Conservation (phyloP, 2,113 vertebrate species). For the Sinocyclocheilus anophthalmus region DNA sequence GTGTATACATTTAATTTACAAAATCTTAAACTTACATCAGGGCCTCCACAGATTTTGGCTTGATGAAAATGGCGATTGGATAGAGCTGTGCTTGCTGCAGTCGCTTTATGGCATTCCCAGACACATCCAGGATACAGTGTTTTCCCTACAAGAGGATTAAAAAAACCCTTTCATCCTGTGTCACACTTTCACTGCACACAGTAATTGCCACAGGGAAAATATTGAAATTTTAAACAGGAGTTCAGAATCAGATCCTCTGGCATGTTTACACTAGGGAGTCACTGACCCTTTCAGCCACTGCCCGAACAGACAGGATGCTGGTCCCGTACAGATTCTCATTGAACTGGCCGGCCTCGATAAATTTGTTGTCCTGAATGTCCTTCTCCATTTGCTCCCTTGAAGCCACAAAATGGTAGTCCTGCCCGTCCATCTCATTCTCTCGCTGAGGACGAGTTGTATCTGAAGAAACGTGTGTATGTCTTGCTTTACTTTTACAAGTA, state of each 20-base stretch:
- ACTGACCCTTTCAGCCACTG: constrained; percentile 93
- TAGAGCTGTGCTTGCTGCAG: constrained; percentile 99
- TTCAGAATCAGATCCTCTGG: constrained; percentile 1
- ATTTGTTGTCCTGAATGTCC: constrained; percentile 98
- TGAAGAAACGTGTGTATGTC: constrained; percentile 58
- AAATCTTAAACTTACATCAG: constrained; percentile 86
- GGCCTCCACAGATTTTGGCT: constrained; percentile 97
- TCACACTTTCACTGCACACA: neutral
- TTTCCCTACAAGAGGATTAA: constrained; percentile 82
- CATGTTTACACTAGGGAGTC: constrained; percentile 17
- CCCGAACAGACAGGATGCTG: constrained; percentile 95
- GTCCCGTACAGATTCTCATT: constrained; percentile 98
- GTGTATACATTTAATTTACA: neutral
- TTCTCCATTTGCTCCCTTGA: constrained; percentile 99
- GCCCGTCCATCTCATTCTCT: constrained; percentile 94
- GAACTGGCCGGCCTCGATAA: constrained; percentile 97
- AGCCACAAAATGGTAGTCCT: constrained; percentile 95
- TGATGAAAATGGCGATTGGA: constrained; percentile 98
- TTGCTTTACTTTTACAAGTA: neutral
- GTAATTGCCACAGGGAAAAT: constrained; percentile 6
- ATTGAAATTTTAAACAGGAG: neutral
- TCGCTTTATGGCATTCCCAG: constrained; percentile 97
- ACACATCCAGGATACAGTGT: constrained; percentile 98
- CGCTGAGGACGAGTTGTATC: constrained; percentile 94
- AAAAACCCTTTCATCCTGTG: constrained; percentile 13